Conservation (phyloP, 2,797 vertebrate species). For the Eospalax fontanierii region DNA sequence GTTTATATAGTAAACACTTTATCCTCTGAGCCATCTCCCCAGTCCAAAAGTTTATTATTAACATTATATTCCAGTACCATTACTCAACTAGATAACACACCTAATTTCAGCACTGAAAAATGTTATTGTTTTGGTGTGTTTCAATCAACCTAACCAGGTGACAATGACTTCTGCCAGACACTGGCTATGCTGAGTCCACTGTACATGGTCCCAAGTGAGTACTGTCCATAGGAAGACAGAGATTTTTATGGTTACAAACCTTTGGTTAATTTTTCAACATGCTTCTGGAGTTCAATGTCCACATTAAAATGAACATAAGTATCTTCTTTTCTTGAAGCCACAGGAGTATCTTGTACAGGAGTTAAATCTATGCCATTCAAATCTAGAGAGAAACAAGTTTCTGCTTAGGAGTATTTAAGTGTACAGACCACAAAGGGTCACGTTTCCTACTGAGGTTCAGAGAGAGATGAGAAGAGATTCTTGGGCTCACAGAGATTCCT, state of each 20-base stretch:
- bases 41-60: not conserved
- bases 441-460: not conserved
- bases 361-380: conserved; percentile 96
- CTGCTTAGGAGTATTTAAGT: conserved; percentile 1
- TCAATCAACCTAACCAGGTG: not conserved
- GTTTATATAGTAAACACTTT: too few species aligned
- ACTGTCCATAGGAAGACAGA: not conserved
- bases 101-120: not conserved
- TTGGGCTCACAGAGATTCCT: not conserved
- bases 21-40: not conserved
- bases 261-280: conserved; percentile 98
- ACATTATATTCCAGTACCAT: not conserved
- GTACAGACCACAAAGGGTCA: not conserved
- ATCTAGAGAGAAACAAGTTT: conserved; percentile 90
- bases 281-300: conserved; percentile 98
- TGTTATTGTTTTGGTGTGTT: not conserved
- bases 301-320: conserved; percentile 97
- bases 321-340: conserved; percentile 97
- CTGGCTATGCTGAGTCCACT: accelerated
- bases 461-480: not conserved
- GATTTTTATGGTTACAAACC: conserved; percentile 88
- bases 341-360: conserved; percentile 97
- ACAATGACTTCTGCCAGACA: not conserved
- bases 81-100: not conserved
- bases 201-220: not conserved